Evolutionary conservation across 2,888 invertebrate species (phyloP).

Genomic region (Crocallis elinguaria): DNA sequence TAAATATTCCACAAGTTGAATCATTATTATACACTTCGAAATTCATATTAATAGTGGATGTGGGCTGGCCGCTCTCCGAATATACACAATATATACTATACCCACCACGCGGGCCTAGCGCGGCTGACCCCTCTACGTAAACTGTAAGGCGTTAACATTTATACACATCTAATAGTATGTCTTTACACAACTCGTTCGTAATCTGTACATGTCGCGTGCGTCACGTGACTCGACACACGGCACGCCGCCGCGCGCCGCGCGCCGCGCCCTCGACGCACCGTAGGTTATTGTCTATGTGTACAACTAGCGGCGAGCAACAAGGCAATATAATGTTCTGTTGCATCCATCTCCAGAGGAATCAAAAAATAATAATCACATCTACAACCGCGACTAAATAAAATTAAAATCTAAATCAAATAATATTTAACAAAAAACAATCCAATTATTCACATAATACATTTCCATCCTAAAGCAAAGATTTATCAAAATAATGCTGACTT

Average conservation of each 20-base stretch:
- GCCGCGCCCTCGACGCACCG: neutral
- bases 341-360: conserved; percentile 11
- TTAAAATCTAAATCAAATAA: conserved; percentile 19
- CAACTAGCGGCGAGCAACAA: neutral
- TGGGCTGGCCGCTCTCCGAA: conserved; percentile 39
- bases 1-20: conserved; percentile 74
- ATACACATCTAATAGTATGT: conserved; percentile 48
- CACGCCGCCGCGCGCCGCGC: too few species aligned
- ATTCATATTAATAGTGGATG: conserved; percentile 31
- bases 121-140: conserved; percentile 20
- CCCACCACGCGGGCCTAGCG: conserved; percentile 29
- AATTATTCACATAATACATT: conserved; percentile 24
- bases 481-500: conserved; percentile 1
- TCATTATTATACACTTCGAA: conserved; percentile 74
- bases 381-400: conserved; percentile 1
- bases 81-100: conserved; percentile 57
- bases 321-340: neutral
- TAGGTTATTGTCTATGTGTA: neutral
- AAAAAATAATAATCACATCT: conserved; percentile 1
- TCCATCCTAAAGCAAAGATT: neutral
- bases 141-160: conserved; percentile 55
- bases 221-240: too few species aligned
- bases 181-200: conserved; percentile 28
- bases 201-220: conserved; percentile 38
- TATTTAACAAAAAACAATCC: conserved; percentile 29